Conservation (phyloP, 2,113 vertebrate species). For the Calyptomena viridis region DNA sequence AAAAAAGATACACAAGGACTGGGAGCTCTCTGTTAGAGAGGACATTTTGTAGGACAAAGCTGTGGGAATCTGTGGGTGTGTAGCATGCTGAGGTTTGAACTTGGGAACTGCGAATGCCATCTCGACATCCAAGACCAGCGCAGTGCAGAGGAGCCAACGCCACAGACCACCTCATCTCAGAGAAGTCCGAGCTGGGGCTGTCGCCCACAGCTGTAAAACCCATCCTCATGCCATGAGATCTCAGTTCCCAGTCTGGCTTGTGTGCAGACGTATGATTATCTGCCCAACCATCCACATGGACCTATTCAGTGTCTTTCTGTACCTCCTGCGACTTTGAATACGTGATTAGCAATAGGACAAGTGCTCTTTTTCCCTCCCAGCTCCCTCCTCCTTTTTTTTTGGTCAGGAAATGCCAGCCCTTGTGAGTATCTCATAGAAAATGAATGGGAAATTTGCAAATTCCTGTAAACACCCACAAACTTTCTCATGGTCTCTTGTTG, state of each 20-base stretch:
- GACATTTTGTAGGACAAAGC: not conserved
- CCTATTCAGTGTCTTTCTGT: not conserved
- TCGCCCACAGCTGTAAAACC: not conserved
- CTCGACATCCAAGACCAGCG: not conserved
- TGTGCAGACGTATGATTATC: not conserved
- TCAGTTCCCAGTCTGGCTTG: not conserved
- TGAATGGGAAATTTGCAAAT: slow-evolving; percentile 48
- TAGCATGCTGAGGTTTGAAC: slow-evolving; percentile 25
- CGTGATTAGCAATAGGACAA: not conserved
- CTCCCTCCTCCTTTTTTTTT: not conserved
- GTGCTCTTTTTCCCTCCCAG: not conserved
- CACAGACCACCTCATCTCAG: slow-evolving; percentile 17
- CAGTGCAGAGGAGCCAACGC: not conserved
- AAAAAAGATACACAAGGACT: not conserved
- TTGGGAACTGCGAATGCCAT: slow-evolving; percentile 11
- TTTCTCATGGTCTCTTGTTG: slow-evolving; percentile 53
- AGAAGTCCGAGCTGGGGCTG: not conserved
- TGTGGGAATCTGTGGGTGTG: slow-evolving; percentile 43
- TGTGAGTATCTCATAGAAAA: slow-evolving; percentile 21
- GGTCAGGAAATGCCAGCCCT: slow-evolving; percentile 47
- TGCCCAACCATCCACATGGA: not conserved
- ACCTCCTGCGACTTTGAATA: not conserved
- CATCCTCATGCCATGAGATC: not conserved
- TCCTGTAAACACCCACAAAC: slow-evolving; percentile 58
- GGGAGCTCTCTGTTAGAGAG: not conserved